These are phyloP conservation scores for Galeopsomyia nigrocyanea DNA, from an alignment of 2,888 invertebrate genomes.

Conservation along the genomic window DNA sequence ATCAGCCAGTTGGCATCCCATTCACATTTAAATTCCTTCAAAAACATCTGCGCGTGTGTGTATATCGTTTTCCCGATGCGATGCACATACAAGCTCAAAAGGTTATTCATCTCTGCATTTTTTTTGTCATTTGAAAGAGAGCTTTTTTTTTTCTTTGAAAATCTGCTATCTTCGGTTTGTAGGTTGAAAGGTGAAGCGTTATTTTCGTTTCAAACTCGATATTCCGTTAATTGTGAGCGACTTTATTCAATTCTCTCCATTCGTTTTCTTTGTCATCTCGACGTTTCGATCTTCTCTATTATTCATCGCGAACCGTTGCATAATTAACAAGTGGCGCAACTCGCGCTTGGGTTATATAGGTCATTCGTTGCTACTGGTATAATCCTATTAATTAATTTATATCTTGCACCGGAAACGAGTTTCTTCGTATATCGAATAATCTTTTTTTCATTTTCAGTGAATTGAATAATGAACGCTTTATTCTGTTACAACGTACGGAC, in stretches of 20 bases:
- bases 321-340: neutral
- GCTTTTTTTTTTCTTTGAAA: neutral
- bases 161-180: neutral
- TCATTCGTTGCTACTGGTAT: slow-evolving; percentile 1
- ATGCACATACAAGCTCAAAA: too few species aligned
- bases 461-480: too few species aligned
- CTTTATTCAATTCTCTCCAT: slow-evolving; percentile 25
- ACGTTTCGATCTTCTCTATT: neutral
- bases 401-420: neutral
- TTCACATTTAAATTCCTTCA: slow-evolving; percentile 7
- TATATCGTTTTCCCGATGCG: too few species aligned
- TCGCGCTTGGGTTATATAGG: neutral
- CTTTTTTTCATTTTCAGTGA: too few species aligned
- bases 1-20: neutral
- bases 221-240: neutral
- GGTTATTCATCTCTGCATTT: too few species aligned
- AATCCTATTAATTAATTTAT: slow-evolving; percentile 3
- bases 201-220: neutral
- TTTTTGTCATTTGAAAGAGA: too few species aligned
- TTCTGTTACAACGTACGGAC: too few species aligned
- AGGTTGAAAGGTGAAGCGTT: slow-evolving; percentile 44
- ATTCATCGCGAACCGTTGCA: neutral
- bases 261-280: neutral
- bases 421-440: too few species aligned
- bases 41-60: neutral